Evolutionary conservation across 2,113 vertebrate species (phyloP).

Genomic region (Pachycephala philippinensis): DNA sequence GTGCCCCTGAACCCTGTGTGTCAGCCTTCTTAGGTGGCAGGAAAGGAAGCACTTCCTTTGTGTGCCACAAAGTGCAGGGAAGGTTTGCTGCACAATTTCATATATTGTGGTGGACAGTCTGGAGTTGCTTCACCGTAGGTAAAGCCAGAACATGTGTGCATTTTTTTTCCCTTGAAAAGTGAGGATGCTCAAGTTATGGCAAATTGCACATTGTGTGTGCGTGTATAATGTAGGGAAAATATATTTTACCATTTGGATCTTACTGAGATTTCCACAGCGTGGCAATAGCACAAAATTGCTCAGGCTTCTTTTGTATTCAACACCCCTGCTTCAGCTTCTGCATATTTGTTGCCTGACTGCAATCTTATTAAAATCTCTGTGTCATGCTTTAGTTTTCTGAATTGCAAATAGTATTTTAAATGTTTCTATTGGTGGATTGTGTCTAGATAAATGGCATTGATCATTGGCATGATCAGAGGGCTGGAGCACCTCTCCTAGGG

Average conservation of each 20-base stretch:
- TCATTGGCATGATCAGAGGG: not conserved
- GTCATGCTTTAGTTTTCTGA: not conserved
- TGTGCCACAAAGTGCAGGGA: rapidly evolving
- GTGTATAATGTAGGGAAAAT: not conserved
- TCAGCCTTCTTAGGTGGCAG: not conserved
- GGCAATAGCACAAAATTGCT: not conserved
- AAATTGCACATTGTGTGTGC: not conserved
- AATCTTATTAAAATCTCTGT: not conserved
- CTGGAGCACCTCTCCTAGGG: not conserved
- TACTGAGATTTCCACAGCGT: not conserved
- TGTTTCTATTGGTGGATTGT: not conserved
- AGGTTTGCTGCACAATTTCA: not conserved
- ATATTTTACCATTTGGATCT: not conserved
- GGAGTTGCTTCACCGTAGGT: not conserved
- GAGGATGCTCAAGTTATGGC: not conserved
- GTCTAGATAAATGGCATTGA: not conserved
- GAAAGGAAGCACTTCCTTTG: not conserved
- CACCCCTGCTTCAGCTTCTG: not conserved
- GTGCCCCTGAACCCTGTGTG: not conserved
- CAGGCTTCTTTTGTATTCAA: not conserved
- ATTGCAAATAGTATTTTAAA: not conserved
- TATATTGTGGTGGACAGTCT: not conserved
- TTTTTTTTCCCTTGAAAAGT: not conserved
- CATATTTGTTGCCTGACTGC: not conserved
- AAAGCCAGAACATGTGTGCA: not conserved